Evolutionary conservation across 1,140 invertebrate genomes (phyloP), one percentile per base, ranked within the genome.

Genomic region (Camponotus vicinus): DNA sequence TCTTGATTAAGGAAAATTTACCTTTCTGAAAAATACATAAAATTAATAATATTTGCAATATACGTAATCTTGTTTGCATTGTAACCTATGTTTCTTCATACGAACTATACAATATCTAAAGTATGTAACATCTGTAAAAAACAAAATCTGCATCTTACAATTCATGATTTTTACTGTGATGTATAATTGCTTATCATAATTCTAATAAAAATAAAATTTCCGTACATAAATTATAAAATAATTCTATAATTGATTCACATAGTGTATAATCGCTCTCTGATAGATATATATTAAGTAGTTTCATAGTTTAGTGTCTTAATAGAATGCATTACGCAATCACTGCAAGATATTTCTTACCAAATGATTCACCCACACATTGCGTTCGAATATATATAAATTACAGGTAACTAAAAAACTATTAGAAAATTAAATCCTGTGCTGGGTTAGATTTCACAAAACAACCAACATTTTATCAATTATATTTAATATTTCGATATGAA

Each of bases 21-120:
- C 90, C 86, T 83, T n/a, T 88, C 83, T 89, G 86, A 27, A 92
- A 63, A 83, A 90, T 34, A 9, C 86, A 85, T 55, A 91, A 18
- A 82, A 90, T 15, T 21, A 92, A 85, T 21, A 92, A 69, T 83
- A 90, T 85, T 66, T 57, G 87, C 18, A 92, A 57, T n/a, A 42
- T 18, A 18, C 79, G 71, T 5, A 83, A 21, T 63, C 63, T 86
- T 45, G 76, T 80, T 75, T 32, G 89, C 91, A 92, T 92, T 45
- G 27, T 91, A 79, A 85, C n/a, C 18, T 67, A 1, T 61, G 18
- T 34, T 77, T 52, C 45, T 77, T 67, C 11, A 37, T 69, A 55
- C 1, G 15, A 13, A 40, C 9, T 32, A 40, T 79, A 21, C 13
- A 78, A 66, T 34, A 69, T 40, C 9, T 45, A 27, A 49, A 34